Evolutionary conservation across 1,140 invertebrate species (phyloP).

Genomic region (Pseudachorutes palmiensis): DNA sequence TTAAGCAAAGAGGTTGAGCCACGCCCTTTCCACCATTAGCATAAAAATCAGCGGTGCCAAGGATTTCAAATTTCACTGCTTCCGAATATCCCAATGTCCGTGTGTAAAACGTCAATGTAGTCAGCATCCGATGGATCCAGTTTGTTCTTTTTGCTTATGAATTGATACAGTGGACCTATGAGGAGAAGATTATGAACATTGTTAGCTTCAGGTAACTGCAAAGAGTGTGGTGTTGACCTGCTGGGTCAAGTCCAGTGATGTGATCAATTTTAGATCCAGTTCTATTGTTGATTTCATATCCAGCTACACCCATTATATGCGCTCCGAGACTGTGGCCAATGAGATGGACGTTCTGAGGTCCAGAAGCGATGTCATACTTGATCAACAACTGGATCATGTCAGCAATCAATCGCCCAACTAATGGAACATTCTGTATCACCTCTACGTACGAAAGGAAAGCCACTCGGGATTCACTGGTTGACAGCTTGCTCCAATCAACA

Average conservation of each 20-base stretch:
- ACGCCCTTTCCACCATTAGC: neutral
- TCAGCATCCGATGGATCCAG: conserved; percentile 1
- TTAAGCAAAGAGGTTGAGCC: neutral
- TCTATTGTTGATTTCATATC: neutral
- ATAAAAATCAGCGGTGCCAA: neutral
- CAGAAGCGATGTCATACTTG: neutral
- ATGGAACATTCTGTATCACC: neutral
- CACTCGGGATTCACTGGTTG: neutral
- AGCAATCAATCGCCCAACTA: neutral
- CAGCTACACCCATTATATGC: conserved; percentile 7
- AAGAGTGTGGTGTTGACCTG: neutral
- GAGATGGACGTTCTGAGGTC: conserved; percentile 7
- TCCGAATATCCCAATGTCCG: conserved; percentile 5
- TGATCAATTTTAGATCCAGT: neutral
- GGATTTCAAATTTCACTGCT: conserved; percentile 4
- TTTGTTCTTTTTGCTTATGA: neutral
- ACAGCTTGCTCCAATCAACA: conserved; percentile 8
- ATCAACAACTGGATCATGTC: conserved; percentile 1
- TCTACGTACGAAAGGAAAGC: conserved; percentile 3
- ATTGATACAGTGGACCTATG: neutral
- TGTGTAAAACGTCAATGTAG: conserved; percentile 1
- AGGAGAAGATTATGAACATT: neutral
- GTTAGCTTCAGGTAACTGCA: neutral
- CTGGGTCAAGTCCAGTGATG: conserved; percentile 11
- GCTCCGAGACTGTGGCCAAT: conserved; percentile 14